These are phyloP conservation scores for Desmodus rotundus DNA, from an alignment of 2,113 vertebrate species.

Conservation along the genomic window DNA sequence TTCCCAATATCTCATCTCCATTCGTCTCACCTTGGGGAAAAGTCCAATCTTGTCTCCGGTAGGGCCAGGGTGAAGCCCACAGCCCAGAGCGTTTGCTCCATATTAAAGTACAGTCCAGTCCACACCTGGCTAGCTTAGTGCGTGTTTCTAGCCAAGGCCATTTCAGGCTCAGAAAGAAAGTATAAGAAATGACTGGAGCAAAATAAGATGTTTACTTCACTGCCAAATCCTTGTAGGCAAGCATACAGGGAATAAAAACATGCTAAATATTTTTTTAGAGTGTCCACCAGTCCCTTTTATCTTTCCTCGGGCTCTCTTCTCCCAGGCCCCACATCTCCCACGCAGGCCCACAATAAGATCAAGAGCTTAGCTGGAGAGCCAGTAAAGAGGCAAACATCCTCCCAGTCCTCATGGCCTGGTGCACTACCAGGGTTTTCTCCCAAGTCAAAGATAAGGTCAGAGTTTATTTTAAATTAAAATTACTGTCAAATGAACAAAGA, in stretches of 20 bases:
- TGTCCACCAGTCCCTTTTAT: background rate
- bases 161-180: background rate
- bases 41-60: no score
- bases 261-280: background rate
- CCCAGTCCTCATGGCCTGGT: background rate
- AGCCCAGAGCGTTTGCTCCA: no score
- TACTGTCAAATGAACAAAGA: background rate
- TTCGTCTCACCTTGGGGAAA: no score
- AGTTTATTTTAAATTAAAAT: background rate
- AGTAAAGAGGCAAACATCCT: background rate
- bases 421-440: background rate
- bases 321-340: background rate
- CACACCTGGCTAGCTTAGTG: no score
- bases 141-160: no score
- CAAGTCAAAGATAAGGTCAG: background rate
- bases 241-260: background rate
- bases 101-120: no score
- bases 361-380: background rate
- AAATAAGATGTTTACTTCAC: background rate
- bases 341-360: background rate
- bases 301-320: background rate
- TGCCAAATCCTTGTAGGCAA: background rate
- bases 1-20: no score
- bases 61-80: no score
- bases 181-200: background rate